Evolutionary conservation across 2,888 invertebrate species (phyloP), one percentile per base, ranked within the genome.

Genomic region (Diloba caeruleocephala): DNA sequence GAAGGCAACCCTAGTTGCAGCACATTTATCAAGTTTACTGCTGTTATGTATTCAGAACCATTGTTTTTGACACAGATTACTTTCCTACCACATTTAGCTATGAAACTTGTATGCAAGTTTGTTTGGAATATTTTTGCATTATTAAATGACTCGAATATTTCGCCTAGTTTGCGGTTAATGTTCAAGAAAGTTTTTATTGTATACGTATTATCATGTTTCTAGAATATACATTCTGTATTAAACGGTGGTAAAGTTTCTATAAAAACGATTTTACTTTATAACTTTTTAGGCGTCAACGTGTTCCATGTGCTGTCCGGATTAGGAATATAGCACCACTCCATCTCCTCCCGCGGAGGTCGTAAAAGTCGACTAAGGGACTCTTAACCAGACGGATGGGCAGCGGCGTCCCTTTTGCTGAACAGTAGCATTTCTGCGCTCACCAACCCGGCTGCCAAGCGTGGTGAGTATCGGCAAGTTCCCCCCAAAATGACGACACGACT

Each of bases 31-130:
- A 89, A 79, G 74, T 86, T 85, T 84, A 80, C 85, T 76, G 79
- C 77, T 76, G 84, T 82, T 83, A 85, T 85, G 82, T 88, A 88
- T 88, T 88, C 83, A 84, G 78, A 50, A 84, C 84, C 85, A 82
- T 81, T 87, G 88, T 84, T 86, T 85, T 81, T 88, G 87, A 88
- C 87, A 81, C 79, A 85, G 82, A 87, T 89, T 85, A 87, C 83
- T 87, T 87, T 87, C 82, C 81, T 85, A 86, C 82, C 82, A 77
- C 76, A 76, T 76, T 78, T 63, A 64, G 63, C 67, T 70, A 65
- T 66, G 60, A 74, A 80, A 73, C 72, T 81, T 76, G 74, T 76
- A 72, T 77, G 76, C 71, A 62, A 76, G 64, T 71, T 75, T 63
- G 67, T 71, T 71, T 50, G 70, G 74, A 67, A 79, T 73, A 74